A percentile compares a stretch with the other conserved stretches of the same genome.
phyloP scores from a whole-genome alignment of 2,797 vertebrate genomes.

The Alca torda region DNA sequence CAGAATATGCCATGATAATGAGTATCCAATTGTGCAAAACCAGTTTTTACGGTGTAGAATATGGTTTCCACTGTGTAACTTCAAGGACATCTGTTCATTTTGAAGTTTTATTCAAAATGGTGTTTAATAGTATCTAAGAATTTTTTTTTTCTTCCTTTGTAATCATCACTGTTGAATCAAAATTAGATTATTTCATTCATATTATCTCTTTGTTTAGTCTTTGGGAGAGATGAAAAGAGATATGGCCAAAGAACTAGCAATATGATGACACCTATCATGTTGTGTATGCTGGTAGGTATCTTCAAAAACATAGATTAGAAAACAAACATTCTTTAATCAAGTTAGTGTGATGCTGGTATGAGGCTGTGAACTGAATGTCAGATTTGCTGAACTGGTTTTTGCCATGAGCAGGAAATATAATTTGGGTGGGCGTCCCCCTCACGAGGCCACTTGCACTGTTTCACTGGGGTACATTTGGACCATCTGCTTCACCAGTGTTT shows the following conservation, averaged over 20 bases:
- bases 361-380: background rate
- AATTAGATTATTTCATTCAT: slow-evolving; percentile 5
- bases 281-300: background rate
- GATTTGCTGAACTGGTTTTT: background rate
- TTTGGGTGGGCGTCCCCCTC: accelerated
- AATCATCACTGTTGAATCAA: slow-evolving; percentile 32
- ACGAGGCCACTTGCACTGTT: background rate
- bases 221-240: background rate
- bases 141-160: background rate
- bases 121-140: background rate
- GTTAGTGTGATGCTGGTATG: background rate
- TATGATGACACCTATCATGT: background rate
- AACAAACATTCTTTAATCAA: background rate
- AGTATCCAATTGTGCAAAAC: background rate
- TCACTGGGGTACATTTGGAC: background rate
- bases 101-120: slow-evolving; percentile 14
- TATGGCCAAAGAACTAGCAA: background rate
- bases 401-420: background rate
- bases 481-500: background rate
- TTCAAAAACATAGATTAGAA: background rate
- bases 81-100: background rate
- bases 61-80: background rate
- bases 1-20: background rate
- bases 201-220: background rate
- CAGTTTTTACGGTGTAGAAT: background rate